Evolutionary conservation across 2,113 vertebrate genomes (phyloP).

Genomic region (Chamaea fasciata): DNA sequence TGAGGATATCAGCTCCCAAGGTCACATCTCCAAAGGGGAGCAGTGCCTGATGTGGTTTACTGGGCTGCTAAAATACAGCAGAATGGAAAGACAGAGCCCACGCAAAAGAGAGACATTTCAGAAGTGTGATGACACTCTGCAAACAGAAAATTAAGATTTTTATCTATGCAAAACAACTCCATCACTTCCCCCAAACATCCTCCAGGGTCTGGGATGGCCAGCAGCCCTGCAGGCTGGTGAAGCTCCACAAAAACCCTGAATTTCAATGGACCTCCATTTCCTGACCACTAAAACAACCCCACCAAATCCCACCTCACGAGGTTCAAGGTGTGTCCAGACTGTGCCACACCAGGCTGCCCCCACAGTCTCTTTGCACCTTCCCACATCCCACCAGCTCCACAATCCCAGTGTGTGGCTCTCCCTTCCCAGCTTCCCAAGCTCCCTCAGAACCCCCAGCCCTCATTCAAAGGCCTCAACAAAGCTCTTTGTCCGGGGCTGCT

Average conservation of each 20-base stretch:
- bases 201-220: neutral
- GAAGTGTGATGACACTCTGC: neutral
- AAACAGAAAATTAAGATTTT: neutral
- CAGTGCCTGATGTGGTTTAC: neutral
- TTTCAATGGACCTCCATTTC: neutral
- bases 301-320: neutral
- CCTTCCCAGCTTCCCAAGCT: neutral
- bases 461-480: neutral
- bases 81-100: neutral
- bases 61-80: neutral
- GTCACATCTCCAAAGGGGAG: neutral
- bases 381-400: neutral
- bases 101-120: neutral
- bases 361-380: neutral
- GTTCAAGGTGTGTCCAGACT: neutral
- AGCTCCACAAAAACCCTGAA: neutral
- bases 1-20: neutral
- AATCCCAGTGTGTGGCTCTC: neutral
- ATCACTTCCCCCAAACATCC: neutral
- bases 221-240: neutral
- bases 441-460: neutral
- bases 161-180: neutral
- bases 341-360: neutral
- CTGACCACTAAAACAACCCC: neutral
- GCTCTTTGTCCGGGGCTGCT: neutral